Base-by-base conservation (phyloP, 2,797 vertebrate genomes). In the Chaenodraco wilsoni region DNA sequence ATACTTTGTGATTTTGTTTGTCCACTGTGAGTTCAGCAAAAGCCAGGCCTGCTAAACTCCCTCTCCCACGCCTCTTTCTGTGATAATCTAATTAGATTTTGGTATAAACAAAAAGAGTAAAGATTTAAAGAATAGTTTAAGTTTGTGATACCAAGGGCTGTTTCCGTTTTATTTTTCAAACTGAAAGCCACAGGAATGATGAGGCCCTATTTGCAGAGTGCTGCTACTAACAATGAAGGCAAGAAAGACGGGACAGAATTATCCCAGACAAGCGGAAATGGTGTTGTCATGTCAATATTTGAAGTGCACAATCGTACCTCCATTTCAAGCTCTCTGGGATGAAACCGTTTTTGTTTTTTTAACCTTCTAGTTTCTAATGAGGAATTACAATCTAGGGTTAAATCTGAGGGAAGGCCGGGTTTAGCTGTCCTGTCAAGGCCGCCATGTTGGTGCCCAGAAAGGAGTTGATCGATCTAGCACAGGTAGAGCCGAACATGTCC, bases 1-100 rank as follows among this genome's bases (percentile, higher is more conserved):
- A 88, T 83, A 70, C 63, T 83, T 91, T 89, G 84, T 87, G 83
- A 81, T 95, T 93, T 93, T 96, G 91, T 95, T 96, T 89, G 87
- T 91, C 86, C 88, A 91, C 91, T 94, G 91, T 94, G 92, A 94
- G 90, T 93, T 91, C 63, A 86, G 87, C 86, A 76, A 84, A 87
- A 83, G 82, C 65, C 89, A 83, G 87, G 88, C 71, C 81, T 49
- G 87, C 90, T 83, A 82, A 88, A 85, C 89, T 82, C 88, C 84
- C 60, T 31, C 58, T 62, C 78, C 70, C 23, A 78, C 43, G 77
- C 85, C 88, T 86, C 81, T 76, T 86, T 79, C 83, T 90, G 84
- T 89, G 83, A 86, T 89, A 75, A 86, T 90, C 84, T 86, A 57
- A 85, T 74, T 27, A 84, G 71, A 79, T 85, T 89, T 90, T 85